Base-by-base conservation (phyloP, 1,140 invertebrate genomes). In the Orchestia grillus region DNA sequence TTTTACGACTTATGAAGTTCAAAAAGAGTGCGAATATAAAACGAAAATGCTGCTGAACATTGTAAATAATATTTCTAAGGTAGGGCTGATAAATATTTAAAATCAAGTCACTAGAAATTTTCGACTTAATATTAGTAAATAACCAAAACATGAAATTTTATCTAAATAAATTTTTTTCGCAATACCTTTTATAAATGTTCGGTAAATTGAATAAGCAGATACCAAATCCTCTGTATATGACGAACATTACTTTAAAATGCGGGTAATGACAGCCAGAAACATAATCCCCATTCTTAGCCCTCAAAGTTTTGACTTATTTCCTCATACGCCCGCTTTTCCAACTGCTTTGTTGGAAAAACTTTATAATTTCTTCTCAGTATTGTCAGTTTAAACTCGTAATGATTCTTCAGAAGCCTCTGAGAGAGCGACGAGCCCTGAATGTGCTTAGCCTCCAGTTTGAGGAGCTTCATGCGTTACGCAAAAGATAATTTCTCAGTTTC, bases 401-500 rank as follows among this genome's bases (percentile, higher is more conserved):
- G 62, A 15, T 77, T 77, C 36, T 28, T 77, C 36, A 28, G 28
- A 77, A 77, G 62, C 62, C 36, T 77, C 28, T 3, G 15, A 28
- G 62, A 6, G 28, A 77, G 62, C 62, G 11, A 77, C 62, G n/a
- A n/a, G n/a, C n/a, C n/a, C n/a, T 28, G 36, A 77, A 77, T 77
- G 62, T 77, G 28, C 62, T 77, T 77, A 77, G 28, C 15, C 28
- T 28, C 47, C 92, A 28, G 4, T 47, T 45, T 94, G 92, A 94
- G 45, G 92, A 47, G 92, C 92, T n/a, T 44, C 43, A 40, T n/a
- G 44, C 16, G 43, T 94, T 44, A 45, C 92, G 8, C 16, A 94
- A 94, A 19, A 47, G 92, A 94, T 94, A 44, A 11, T 94, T 94
- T 94, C 92, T 94, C 92, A 40, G 43, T 47, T 44, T 45, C 92